Evolutionary conservation across 1,140 invertebrate species (phyloP), one percentile per base, ranked within the genome.

Genomic region (Paraescarpia echinospica): DNA sequence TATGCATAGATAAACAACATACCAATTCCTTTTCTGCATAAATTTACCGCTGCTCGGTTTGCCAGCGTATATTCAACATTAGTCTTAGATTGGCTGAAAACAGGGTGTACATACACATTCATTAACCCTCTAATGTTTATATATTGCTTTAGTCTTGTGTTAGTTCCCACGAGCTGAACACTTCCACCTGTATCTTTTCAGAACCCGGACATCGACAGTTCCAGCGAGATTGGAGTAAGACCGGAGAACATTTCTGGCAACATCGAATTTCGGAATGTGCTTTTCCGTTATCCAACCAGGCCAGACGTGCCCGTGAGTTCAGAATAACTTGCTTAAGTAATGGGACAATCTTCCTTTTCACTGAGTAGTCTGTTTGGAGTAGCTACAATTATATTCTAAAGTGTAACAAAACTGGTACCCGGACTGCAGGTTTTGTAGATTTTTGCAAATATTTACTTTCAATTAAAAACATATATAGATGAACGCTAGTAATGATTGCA

Each of bases 271-370:
- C 97, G 97, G 94, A 96, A 98, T 95, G 98, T 99, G n/a, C 97
- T 96, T 33, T 99, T 99, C 96, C 96, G 97, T 14, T 99, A 99
- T 96, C 98, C 98, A 4, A 97, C 98, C 22, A 96, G 98, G 95
- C 97, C 97, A 9, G 97, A 98, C 94, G 92, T 93, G 9, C 34
- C 35, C 34, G 93, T 94, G 35, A 93, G 91, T 59, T 77, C 59
- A 77, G 18, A 31, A 77, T 31, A 77, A 77, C 59, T 4, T 4
- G 0, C 22, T 77, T 12, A 77, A 77, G 59, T 18, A 31, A 77
- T 77, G 59, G 14, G 59, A 77, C 59, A 77, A 22, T 35, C 6
- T 89, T 92, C 8, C n/a, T 92, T 92, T 18, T 41, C 90, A 34
- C 6, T 35, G 31, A 48, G 22, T 89, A 31, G 34, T 41, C 48